These are phyloP conservation scores for Xenops minutus DNA, from an alignment of 2,797 vertebrate species.

Conservation along the genomic window DNA sequence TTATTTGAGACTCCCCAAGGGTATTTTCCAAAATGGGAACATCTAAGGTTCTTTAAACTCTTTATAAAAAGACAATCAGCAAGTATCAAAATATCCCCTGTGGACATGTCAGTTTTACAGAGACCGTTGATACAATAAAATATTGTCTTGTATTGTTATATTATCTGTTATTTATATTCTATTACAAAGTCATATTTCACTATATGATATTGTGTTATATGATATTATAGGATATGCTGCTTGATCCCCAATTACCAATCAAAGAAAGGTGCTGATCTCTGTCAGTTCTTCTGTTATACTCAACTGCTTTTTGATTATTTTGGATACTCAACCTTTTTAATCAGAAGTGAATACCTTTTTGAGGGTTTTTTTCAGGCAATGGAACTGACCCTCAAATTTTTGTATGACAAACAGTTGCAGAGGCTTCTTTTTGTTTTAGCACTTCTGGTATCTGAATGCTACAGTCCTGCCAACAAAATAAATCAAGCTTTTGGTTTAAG, in stretches of 20 bases:
- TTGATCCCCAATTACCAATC: neutral
- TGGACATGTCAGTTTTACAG: neutral
- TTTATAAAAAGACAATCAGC: accelerated
- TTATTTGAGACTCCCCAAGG: neutral
- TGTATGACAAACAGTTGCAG: neutral
- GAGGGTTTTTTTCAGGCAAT: neutral
- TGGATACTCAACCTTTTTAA: neutral
- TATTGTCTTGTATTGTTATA: neutral
- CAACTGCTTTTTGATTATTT: neutral
- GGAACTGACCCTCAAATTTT: neutral
- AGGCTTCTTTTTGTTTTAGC: neutral
- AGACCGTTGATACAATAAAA: neutral
- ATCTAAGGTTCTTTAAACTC: neutral
- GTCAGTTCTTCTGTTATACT: neutral
- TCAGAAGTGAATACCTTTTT: accelerated
- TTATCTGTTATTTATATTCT: neutral
- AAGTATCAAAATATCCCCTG: neutral
- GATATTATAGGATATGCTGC: neutral
- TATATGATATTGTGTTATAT: neutral
- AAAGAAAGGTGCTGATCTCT: neutral
- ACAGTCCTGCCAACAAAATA: neutral
- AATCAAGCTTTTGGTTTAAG: neutral
- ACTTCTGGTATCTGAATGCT: neutral
- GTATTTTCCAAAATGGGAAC: neutral
- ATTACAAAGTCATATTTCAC: neutral